These are phyloP conservation scores for Hirtodrosophila trivittata DNA, from an alignment of 2,888 invertebrate genomes.

Conservation along the genomic window DNA sequence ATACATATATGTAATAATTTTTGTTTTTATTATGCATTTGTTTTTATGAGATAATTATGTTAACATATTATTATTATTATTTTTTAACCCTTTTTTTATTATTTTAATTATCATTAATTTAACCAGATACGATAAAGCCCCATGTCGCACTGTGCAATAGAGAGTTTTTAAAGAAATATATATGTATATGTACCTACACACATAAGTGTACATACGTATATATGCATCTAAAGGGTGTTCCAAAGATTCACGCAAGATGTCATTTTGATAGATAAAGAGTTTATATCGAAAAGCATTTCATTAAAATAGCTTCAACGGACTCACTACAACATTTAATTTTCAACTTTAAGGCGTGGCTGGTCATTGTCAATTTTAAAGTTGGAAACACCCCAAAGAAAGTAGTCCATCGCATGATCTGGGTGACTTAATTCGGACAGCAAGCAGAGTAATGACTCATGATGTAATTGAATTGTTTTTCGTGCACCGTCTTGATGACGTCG, in stretches of 20 bases:
- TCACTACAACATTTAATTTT: not conserved
- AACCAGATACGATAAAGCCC: conserved; percentile 7
- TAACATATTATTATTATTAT: conserved; percentile 6
- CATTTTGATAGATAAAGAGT: not conserved
- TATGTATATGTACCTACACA: conserved; percentile 5
- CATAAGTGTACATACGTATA: conserved; percentile 3
- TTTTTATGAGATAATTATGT: conserved; percentile 48
- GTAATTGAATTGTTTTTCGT: no score
- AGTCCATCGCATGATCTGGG: no score
- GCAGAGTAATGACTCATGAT: no score
- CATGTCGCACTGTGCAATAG: conserved; percentile 47
- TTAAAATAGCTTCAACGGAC: no score
- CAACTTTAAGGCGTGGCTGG: not conserved
- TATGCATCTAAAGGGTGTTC: conserved; percentile 1
- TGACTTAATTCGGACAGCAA: no score
- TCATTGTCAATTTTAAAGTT: no score
- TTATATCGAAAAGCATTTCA: no score
- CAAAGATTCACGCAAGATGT: not conserved
- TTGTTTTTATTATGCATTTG: conserved; percentile 39
- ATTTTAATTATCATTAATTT: conserved; percentile 13
- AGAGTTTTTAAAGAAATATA: conserved; percentile 11
- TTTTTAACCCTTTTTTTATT: conserved; percentile 15
- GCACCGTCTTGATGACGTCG: no score
- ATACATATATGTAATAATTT: conserved; percentile 12
- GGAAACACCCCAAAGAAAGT: no score